Evolutionary conservation across 2,888 invertebrate species (phyloP).

Genomic region (Patella pellucida): DNA sequence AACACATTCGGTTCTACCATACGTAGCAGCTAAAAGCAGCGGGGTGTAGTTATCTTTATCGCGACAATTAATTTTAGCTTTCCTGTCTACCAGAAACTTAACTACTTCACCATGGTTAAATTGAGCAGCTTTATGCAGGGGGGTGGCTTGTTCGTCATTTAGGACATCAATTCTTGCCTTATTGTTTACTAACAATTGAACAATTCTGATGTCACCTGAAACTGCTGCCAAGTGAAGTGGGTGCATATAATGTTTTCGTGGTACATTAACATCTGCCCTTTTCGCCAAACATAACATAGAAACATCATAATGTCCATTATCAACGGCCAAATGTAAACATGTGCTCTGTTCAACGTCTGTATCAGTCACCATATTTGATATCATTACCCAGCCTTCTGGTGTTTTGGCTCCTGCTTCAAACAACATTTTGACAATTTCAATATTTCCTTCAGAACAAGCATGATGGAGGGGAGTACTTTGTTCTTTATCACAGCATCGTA

Average conservation of each 20-base stretch:
- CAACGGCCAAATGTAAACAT: slow-evolving; percentile 88
- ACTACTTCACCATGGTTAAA: slow-evolving; percentile 69
- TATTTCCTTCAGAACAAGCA: slow-evolving; percentile 80
- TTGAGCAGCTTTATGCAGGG: slow-evolving; percentile 71
- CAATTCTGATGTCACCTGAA: slow-evolving; percentile 65
- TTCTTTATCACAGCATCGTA: slow-evolving; percentile 65
- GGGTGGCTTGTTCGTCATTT: slow-evolving; percentile 71
- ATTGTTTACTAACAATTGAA: slow-evolving; percentile 65
- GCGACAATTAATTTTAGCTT: slow-evolving; percentile 67
- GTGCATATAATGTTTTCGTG: slow-evolving; percentile 82
- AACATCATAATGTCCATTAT: slow-evolving; percentile 87
- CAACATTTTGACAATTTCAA: slow-evolving; percentile 74
- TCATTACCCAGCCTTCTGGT: slow-evolving; percentile 74
- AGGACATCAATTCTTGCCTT: slow-evolving; percentile 70
- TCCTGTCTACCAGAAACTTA: slow-evolving; percentile 69
- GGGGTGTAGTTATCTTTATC: slow-evolving; percentile 72
- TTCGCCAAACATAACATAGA: slow-evolving; percentile 72
- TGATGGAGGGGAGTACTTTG: slow-evolving; percentile 84
- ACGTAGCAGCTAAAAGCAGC: slow-evolving; percentile 70
- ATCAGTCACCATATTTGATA: slow-evolving; percentile 77
- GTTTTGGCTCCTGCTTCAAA: slow-evolving; percentile 77
- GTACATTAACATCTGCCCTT: slow-evolving; percentile 81
- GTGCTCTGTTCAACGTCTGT: slow-evolving; percentile 87
- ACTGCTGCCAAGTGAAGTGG: slow-evolving; percentile 83
- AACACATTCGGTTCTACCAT: slow-evolving; percentile 69